Conservation (phyloP, 2,797 vertebrate species). For the Sternotherus odoratus region DNA sequence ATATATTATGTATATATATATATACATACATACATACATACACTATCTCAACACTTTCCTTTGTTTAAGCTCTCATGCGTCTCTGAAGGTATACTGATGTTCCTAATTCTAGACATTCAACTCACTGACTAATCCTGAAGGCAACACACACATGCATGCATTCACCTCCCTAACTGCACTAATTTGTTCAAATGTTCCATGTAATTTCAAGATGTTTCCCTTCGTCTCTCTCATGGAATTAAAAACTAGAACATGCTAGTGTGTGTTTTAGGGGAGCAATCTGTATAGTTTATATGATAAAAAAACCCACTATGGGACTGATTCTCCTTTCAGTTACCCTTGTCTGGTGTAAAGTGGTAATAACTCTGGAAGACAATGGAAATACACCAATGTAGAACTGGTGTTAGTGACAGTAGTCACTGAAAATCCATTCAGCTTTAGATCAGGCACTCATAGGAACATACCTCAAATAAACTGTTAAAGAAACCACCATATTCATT, state of each 20-base stretch:
- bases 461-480: neutral
- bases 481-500: accelerated
- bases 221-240: neutral
- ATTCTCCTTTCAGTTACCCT: neutral
- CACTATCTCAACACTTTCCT: neutral
- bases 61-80: neutral
- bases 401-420: neutral
- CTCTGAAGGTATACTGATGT: neutral
- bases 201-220: neutral
- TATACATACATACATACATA: too few relatives aligned
- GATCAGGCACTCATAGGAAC: accelerated
- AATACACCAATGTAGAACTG: neutral
- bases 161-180: neutral
- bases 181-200: conserved; percentile 10
- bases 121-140: neutral
- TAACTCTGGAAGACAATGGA: neutral
- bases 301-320: neutral
- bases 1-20: too few relatives aligned
- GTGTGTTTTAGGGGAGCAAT: neutral
- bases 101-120: conserved; percentile 31
- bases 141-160: neutral
- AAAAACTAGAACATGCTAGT: neutral
- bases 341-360: neutral
- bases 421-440: neutral
- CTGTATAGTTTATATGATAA: neutral